These are phyloP conservation scores for Oryzias woworae DNA, from an alignment of 2,113 vertebrate genomes.

Conservation along the genomic window DNA sequence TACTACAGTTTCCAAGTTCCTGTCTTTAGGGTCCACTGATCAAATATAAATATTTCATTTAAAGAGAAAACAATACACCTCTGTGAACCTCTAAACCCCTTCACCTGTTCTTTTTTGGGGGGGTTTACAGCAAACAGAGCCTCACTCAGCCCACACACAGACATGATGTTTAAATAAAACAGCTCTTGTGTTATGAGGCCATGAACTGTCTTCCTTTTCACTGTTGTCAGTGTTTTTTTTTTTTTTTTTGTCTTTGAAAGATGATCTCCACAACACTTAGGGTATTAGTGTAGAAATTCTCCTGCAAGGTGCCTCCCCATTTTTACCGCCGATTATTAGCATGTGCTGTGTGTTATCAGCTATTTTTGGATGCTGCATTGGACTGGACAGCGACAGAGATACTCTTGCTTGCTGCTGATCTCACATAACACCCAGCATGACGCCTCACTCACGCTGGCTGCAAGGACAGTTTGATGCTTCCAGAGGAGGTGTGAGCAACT, in stretches of 20 bases:
- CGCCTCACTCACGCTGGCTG: constrained; percentile 13
- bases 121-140: constrained; percentile 28
- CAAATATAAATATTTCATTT: constrained; percentile 56
- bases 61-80: constrained; percentile 39
- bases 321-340: constrained; percentile 59
- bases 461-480: constrained; percentile 25
- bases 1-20: constrained; percentile 25
- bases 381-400: constrained; percentile 42
- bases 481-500: constrained; percentile 15
- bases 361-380: constrained; percentile 49
- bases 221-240: constrained; percentile 40
- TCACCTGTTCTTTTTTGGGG: constrained; percentile 17
- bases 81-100: constrained; percentile 34
- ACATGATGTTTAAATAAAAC: constrained; percentile 2
- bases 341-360: constrained; percentile 35
- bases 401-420: constrained; percentile 12
- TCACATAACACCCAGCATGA: constrained; percentile 31
- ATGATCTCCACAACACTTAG: constrained; percentile 21
- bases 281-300: constrained; percentile 21
- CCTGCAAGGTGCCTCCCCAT: constrained; percentile 16
- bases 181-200: constrained; percentile 9
- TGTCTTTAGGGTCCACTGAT: constrained; percentile 50
- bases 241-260: constrained; percentile 34
- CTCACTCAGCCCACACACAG: constrained; percentile 47
- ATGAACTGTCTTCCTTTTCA: constrained; percentile 5